A percentile compares a stretch with the other conserved stretches of the same genome.
phyloP scores from a whole-genome alignment of 2,888 invertebrate species.

The Brachypalpus laphriformis region DNA sequence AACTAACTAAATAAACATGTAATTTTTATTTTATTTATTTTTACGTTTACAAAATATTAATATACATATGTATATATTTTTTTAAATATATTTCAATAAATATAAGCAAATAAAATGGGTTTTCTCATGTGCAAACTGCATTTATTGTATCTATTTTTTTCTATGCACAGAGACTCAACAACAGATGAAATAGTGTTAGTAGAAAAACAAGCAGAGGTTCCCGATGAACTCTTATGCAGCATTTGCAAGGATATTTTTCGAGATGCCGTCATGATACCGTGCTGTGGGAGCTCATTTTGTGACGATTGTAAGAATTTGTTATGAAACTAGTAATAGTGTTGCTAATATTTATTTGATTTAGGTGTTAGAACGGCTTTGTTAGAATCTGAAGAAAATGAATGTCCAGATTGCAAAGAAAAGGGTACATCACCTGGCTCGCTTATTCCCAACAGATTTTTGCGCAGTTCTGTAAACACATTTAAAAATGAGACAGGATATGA shows the following conservation, averaged over 20 bases:
- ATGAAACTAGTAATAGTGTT: background rate
- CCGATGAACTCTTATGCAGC: conserved; percentile 95
- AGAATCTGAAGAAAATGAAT: conserved; percentile 97
- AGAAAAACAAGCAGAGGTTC: conserved; percentile 88
- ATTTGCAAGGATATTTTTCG: conserved; percentile 95
- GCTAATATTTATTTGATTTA: conserved; percentile 79
- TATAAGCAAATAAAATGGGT: no score
- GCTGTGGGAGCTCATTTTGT: conserved; percentile 99
- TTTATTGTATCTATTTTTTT: conserved; percentile 4
- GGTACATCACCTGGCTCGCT: conserved; percentile 96
- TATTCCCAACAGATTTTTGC: conserved; percentile 95
- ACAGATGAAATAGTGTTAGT: conserved; percentile 76
- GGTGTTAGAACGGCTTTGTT: conserved; percentile 94
- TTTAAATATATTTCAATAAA: no score
- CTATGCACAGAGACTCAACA: conserved; percentile 38
- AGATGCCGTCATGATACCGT: conserved; percentile 98
- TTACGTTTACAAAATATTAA: no score
- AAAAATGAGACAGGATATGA: conserved; percentile 96
- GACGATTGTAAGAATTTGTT: conserved; percentile 93
- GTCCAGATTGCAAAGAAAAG: conserved; percentile 96
- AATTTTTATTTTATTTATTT: no score
- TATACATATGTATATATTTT: no score
- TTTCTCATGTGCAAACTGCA: no score
- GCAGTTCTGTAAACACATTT: conserved; percentile 94
- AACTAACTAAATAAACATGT: no score